Percentiles rank a stretch among this genome's conserved stretches.
phyloP scores from a whole-genome alignment of 1,140 invertebrate genomes.

The Ditylenchus dipsaci region DNA sequence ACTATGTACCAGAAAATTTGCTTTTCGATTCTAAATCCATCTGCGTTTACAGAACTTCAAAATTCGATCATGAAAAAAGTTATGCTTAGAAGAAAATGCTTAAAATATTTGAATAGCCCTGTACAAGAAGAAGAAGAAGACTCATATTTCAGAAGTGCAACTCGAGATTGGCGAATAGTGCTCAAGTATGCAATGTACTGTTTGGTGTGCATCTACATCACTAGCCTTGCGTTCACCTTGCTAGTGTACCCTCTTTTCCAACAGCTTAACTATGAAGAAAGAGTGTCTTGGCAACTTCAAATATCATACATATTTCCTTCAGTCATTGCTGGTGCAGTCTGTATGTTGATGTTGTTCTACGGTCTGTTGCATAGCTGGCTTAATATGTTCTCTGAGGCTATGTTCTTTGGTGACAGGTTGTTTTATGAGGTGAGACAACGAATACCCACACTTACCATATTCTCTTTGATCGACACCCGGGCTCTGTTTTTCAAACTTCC shows the following conservation, averaged over 20 bases:
- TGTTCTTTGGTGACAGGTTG: conserved; percentile 51
- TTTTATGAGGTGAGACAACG: conserved; percentile 47
- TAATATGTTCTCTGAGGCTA: conserved; percentile 51
- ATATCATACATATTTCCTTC: conserved; percentile 47
- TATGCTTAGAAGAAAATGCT: too few species aligned
- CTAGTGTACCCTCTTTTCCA: conserved; percentile 40
- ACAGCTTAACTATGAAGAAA: conserved; percentile 23
- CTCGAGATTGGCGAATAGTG: conserved; percentile 44
- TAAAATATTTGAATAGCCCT: too few species aligned
- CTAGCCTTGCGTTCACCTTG: conserved; percentile 50
- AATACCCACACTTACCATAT: too few species aligned
- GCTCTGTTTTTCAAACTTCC: too few species aligned
- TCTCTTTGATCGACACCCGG: too few species aligned
- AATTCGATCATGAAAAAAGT: too few species aligned
- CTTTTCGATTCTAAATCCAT: too few species aligned
- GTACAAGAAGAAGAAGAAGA: neutral
- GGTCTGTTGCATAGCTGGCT: conserved; percentile 52
- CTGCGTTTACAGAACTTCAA: too few species aligned
- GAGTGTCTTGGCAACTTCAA: conserved; percentile 6
- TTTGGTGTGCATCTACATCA: conserved; percentile 51
- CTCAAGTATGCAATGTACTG: conserved; percentile 38
- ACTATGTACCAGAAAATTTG: too few species aligned
- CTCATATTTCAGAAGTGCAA: conserved; percentile 24
- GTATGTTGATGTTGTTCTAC: conserved; percentile 53
- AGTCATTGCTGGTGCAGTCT: conserved; percentile 52